Base-by-base conservation (phyloP, 2,113 vertebrate genomes). In the Sander lucioperca region DNA sequence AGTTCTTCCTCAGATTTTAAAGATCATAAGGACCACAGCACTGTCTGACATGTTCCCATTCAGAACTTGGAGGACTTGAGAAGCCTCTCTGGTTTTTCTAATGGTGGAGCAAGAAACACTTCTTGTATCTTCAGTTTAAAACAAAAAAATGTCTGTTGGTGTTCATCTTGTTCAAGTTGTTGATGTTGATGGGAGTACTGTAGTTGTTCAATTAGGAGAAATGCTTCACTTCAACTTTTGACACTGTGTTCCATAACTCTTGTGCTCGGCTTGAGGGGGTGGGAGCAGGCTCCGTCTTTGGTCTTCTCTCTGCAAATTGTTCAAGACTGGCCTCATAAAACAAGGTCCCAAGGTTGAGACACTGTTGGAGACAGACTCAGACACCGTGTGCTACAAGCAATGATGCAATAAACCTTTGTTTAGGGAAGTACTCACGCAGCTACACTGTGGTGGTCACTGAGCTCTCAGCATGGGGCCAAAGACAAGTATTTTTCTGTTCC, bases 361-460 rank as follows among this genome's bases (percentile, higher is more conserved):
- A 65, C 76, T 75, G 79, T 51, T 33, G 64, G 84, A 80, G 66
- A 77, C 71, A 84, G 84, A 90, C 77, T 88, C 79, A 74, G 56
- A 39, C 78, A 61, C 54, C 3, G 12, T 77, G 61, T 68, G 62
- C 84, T 65, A 62, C 69, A 80, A 77, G 80, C 72, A 77, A 51
- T 87, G 82, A 86, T 80, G 84, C 79, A 90, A 80, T 84, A 83
- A 83, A 74, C 21, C 70, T 82, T 88, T 85, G 89, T 86, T 66
- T 85, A 65, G 80, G 77, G 71, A 80, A 72, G 81, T 30, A 43
- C 43, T 74, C 54, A 39, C 3, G 6, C 69, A 77, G 65, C 57
- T 68, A 64, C 47, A 39, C 45, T 58, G 65, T 33, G n/a, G 73
- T 74, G 73, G 78, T 75, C 81, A 79, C 83, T 65, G 83, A 77